Evolutionary conservation across 2,888 invertebrate species (phyloP), one percentile per base, ranked within the genome.

Genomic region (Folsomia candida): DNA sequence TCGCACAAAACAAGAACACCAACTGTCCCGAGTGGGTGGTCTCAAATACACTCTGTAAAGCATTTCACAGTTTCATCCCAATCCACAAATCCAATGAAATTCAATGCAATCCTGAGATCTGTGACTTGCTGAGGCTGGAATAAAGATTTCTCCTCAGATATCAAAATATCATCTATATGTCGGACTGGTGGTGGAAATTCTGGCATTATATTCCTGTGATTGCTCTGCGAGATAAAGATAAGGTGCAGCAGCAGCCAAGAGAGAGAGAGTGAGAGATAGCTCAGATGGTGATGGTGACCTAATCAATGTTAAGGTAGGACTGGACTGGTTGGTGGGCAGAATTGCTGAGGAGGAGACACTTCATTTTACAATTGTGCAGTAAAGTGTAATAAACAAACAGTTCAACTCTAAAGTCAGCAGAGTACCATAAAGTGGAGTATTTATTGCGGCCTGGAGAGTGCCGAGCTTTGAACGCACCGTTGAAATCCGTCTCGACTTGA

Each of bases 21-120:
- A 27, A 65, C 26, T 54, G 65, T 65, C 54, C 6, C n/a, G 27
- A 54, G 25, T 65, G 65, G 65, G 65, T 65, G 65, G 65, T 65
- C 65, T 54, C 54, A 14, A 22, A 20, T 20, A 4, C 18, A 54
- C 18, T 6, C 20, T 54, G 54, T n/a, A 20, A 14, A 9, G 14
- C 37, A 37, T 37, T 37, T 14, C 37, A 37, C 37, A 37, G 37
- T 37, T 37, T 14, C 37, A 37, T 37, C 37, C 6, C 37, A 18
- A 54, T 54, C 54, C 54, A 14, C 20, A 54, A 54, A 54, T 54
- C 22, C 54, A 54, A 54, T 54, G 54, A 54, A 54, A 54, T 54
- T 54, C 54, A 54, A 54, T 54, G 54, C 54, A 54, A 54, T 54
- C 54, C 54, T 54, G 18, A 54, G 22, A 54, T 54, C 54, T 54